A percentile compares a stretch with the other conserved stretches of the same genome.
phyloP scores from a whole-genome alignment of 2,113 vertebrate species.

The Ctenomys sociabilis region DNA sequence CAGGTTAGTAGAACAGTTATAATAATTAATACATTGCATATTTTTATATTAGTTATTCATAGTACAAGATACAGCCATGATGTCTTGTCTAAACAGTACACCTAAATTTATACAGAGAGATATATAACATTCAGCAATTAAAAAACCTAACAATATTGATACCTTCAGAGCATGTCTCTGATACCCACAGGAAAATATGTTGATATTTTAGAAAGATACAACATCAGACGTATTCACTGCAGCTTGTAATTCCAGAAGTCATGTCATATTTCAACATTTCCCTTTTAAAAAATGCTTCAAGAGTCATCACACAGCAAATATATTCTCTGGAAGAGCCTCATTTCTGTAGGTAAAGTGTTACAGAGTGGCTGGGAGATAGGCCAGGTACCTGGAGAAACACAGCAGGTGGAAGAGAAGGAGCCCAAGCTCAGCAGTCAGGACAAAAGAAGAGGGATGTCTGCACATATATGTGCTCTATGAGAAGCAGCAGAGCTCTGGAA shows the following conservation, averaged over 20 bases:
- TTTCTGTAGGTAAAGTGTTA: neutral
- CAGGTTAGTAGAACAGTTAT: too few relatives aligned
- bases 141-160: neutral
- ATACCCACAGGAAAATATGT: neutral
- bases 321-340: neutral
- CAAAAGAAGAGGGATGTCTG: too few relatives aligned
- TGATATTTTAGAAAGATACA: neutral
- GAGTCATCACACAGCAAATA: neutral
- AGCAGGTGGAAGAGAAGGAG: slow-evolving; percentile 23
- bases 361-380: neutral
- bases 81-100: too few relatives aligned
- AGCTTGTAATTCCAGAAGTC: neutral
- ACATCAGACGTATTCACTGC: too few relatives aligned
- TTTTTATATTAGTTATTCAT: too few relatives aligned
- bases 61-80: too few relatives aligned
- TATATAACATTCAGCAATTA: neutral
- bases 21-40: too few relatives aligned
- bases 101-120: neutral
- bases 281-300: neutral
- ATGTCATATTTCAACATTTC: neutral
- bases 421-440: neutral
- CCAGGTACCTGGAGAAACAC: neutral
- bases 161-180: neutral
- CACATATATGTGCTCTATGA: rapidly evolving
- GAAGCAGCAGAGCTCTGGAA: neutral